Evolutionary conservation across 2,888 invertebrate genomes (phyloP).

Genomic region (Thereva nobilitata): DNA sequence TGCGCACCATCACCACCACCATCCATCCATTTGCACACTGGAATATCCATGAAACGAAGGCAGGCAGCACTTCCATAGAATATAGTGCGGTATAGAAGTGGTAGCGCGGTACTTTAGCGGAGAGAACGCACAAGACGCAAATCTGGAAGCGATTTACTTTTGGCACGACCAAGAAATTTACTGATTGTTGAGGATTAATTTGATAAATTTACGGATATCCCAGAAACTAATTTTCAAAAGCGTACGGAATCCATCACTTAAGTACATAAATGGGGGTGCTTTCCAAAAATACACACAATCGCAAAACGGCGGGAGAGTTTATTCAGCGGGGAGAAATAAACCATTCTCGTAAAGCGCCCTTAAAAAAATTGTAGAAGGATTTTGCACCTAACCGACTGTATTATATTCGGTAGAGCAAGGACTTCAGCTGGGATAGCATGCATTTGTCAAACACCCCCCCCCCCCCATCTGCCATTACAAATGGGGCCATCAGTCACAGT

Average conservation of each 20-base stretch:
- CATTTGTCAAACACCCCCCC: conserved; percentile 28
- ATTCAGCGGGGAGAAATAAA: conserved; percentile 15
- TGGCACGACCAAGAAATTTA: conserved; percentile 8
- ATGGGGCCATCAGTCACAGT: neutral
- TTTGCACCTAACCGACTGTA: neutral
- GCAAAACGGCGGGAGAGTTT: conserved; percentile 7
- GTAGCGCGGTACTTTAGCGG: neutral
- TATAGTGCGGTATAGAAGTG: neutral
- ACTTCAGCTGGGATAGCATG: conserved; percentile 25
- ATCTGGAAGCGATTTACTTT: conserved; percentile 3
- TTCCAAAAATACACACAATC: neutral
- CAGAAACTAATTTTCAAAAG: conserved; percentile 10
- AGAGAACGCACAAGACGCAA: neutral
- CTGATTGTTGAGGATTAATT: conserved; percentile 2
- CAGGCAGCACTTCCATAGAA: conserved; percentile 2
- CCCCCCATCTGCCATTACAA: neutral
- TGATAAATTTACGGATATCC: conserved; percentile 14
- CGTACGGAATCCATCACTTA: neutral
- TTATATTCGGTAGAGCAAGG: conserved; percentile 17
- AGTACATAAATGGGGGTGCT: neutral
- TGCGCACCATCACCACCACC: too few species aligned
- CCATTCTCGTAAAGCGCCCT: neutral
- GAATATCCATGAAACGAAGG: neutral
- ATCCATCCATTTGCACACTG: neutral
- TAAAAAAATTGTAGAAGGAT: conserved; percentile 4